Conservation (phyloP, 2,888 invertebrate genomes). For the Dendrolimus pini region DNA sequence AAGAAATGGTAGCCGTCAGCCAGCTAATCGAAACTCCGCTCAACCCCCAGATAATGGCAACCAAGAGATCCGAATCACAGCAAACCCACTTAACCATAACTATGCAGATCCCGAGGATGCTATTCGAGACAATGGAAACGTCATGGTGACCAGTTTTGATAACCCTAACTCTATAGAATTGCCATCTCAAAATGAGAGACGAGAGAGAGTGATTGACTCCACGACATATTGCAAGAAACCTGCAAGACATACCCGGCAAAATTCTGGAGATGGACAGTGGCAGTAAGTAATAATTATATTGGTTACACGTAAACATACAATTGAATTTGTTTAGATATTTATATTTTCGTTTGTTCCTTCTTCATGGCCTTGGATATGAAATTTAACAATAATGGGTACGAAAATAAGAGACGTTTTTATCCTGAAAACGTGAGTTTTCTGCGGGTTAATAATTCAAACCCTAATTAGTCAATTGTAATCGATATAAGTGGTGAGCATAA, state of each 20-base stretch:
- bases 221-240: constrained; percentile 84
- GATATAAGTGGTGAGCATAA: no score
- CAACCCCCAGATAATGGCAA: constrained; percentile 53
- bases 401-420: no score
- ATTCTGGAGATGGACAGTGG: constrained; percentile 65
- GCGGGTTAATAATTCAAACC: no score
- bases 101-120: constrained; percentile 82
- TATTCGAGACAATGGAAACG: constrained; percentile 65
- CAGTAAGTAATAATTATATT: constrained; percentile 56
- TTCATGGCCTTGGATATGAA: no score
- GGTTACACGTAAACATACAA: neutral
- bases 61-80: constrained; percentile 84
- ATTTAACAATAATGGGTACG: no score
- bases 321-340: no score
- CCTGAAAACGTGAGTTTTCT: no score
- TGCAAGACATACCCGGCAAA: constrained; percentile 45
- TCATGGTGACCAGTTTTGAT: constrained; percentile 82
- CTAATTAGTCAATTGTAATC: no score
- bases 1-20: constrained; percentile 66
- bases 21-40: constrained; percentile 52
- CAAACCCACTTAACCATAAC: constrained; percentile 84
- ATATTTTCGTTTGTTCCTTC: no score
- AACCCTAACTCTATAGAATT: constrained; percentile 84
- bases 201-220: constrained; percentile 73
- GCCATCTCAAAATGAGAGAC: constrained; percentile 68